Evolutionary conservation across 1,140 invertebrate genomes (phyloP), one percentile per base, ranked within the genome.

Genomic region (Trinorchestia longiramus): DNA sequence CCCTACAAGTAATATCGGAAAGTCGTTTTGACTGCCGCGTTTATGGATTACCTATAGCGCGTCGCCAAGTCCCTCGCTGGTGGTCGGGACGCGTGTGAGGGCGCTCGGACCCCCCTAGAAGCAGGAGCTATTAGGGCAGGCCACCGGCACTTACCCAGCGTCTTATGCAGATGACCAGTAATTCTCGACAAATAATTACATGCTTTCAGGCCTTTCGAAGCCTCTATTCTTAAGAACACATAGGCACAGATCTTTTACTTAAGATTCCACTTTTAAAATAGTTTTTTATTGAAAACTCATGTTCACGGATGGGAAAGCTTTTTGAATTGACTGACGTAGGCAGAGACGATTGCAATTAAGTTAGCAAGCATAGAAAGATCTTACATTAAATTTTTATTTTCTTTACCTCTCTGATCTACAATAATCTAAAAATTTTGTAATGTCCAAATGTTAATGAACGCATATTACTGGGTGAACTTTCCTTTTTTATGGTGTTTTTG

Each of bases 1-100:
- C 92, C 41, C 43, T 45, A 94, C 92, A 47, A 94, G 92, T 94
- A 94, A 94, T 94, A 94, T 94, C 92, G 92, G 92, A 94, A 94
- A 94, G 92, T 94, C 92, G 92, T 94, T 94, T 94, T 94, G 92
- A 94, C 92, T 42, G 43, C 43, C 44, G 40, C 43, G 92, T n/a
- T 94, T 94, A 94, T 94, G 92, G 92, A 94, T 94, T 94, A 94
- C 92, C 92, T 94, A 94, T 94, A 94, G 92, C 41, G 92, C 92
- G 92, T 94, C 92, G 92, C 92, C 92, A 94, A 94, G 92, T 94
- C 92, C 44, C 44, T 94, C 36, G 43, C 92, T 45, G 92, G 40
- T 43, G 88, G n/a, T 90, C 11, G 88, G 88, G 43, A 4, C 4
- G 43, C 41, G 28, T 17, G 88, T 43, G 88, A 90, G 43, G 43